Base-by-base conservation (phyloP, 2,888 invertebrate genomes). In the Prosopocoilus inquinatus region DNA sequence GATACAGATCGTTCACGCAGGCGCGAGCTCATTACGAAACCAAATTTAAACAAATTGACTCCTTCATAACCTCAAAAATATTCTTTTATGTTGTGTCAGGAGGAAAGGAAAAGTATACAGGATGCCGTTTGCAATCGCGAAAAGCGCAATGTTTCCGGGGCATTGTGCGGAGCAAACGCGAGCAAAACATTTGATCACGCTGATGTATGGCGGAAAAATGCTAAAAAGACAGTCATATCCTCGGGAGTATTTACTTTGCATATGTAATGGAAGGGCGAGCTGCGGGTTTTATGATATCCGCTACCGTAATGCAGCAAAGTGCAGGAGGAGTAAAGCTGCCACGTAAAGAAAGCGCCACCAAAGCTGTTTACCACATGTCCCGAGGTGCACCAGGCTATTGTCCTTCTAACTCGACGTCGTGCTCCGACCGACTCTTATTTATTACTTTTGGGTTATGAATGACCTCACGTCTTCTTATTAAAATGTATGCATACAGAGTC, bases 291-390 rank as follows among this genome's bases (percentile, higher is more conserved):
- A 53, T 43, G 53, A 35, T 48, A 41, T 48, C 16, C 36, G 20
- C 35, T 20, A 20, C 16, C 35, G 43, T 53, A 53, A 48, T 48
- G 43, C 44, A 48, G 35, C 43, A 48, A 47, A 53, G 44, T 48
- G 48, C 43, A n/a, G 35, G 43, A n/a, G 35, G 43, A 41, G 53
- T 20, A 48, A 53, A 53, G 53, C 43, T 47, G 44, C 43, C 48
- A 34, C 53, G 48, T 53, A 53, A 48, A 47, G 53, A 53, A 53
- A 53, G 53, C 53, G 34, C 47, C 43, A 44, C 34, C 41, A 43
- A 48, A 53, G 48, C 48, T 43, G 48, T 48, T 48, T 53, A 44
- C 51, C 20, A 38, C 45, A 46, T 36, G 43, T 47, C 41, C 43
- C 35, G 53, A 47, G 46, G n/a, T 41, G 35, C 35, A 8, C 33